A percentile compares a stretch with the other conserved stretches of the same genome.
Evolutionary conservation across 2,113 vertebrate genomes (phyloP).

Genomic region (Salvelinus fontinalis): DNA sequence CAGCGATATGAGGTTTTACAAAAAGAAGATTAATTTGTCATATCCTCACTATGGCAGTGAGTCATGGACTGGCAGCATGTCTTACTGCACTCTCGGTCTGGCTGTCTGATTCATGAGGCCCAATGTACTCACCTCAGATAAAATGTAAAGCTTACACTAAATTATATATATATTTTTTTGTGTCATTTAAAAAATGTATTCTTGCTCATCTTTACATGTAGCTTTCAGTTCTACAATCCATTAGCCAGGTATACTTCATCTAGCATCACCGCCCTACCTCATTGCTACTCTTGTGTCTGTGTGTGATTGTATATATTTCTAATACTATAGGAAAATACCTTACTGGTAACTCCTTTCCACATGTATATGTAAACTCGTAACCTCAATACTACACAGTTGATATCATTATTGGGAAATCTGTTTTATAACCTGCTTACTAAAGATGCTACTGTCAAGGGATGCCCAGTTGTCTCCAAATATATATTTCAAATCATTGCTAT

Average conservation of each 20-base stretch:
- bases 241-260: slow-evolving; percentile 76
- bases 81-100: neutral
- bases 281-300: slow-evolving; percentile 79
- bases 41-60: too few relatives aligned
- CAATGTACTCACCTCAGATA: neutral
- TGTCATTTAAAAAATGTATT: too few relatives aligned
- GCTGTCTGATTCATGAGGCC: slow-evolving; percentile 29
- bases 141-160: neutral
- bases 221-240: slow-evolving; percentile 55
- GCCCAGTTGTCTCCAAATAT: neutral
- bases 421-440: slow-evolving; percentile 67
- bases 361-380: slow-evolving; percentile 71
- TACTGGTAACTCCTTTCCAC: slow-evolving; percentile 60
- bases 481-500: neutral
- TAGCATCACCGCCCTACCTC: slow-evolving; percentile 81
- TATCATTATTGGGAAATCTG: slow-evolving; percentile 64
- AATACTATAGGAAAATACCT: slow-evolving; percentile 62
- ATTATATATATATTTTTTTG: too few relatives aligned
- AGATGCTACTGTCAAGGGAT: slow-evolving; percentile 60
- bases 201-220: neutral
- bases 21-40: too few relatives aligned
- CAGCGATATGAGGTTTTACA: neutral
- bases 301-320: slow-evolving; percentile 70
- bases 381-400: slow-evolving; percentile 62
- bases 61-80: neutral